Evolutionary conservation across 1,140 invertebrate genomes (phyloP).

Genomic region (Hyposmocoma kahamanoa): DNA sequence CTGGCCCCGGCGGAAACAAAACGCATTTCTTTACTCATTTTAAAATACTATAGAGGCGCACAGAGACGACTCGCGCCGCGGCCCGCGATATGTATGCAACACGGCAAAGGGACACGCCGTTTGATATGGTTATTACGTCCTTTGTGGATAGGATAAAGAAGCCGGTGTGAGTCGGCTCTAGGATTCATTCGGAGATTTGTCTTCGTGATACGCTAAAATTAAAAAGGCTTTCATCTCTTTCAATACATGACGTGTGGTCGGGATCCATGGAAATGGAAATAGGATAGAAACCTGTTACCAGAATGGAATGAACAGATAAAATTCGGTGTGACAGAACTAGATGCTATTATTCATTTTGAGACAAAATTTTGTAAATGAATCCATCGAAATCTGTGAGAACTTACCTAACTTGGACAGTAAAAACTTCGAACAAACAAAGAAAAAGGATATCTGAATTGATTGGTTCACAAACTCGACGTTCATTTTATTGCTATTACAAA

Average conservation of each 20-base stretch:
- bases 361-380: too few relatives aligned
- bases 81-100: slow-evolving; percentile 59
- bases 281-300: slow-evolving; percentile 25
- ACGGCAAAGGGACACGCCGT: slow-evolving; percentile 61
- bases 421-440: too few relatives aligned
- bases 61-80: slow-evolving; percentile 26
- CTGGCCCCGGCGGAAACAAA: slow-evolving; percentile 54
- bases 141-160: slow-evolving; percentile 60
- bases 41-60: slow-evolving; percentile 46
- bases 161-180: slow-evolving; percentile 41
- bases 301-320: slow-evolving; percentile 14
- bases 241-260: slow-evolving; percentile 33
- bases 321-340: slow-evolving; percentile 30
- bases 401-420: too few relatives aligned
- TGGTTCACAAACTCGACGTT: too few relatives aligned
- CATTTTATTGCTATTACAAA: too few relatives aligned
- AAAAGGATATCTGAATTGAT: too few relatives aligned
- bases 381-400: too few relatives aligned
- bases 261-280: slow-evolving; percentile 54
- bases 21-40: slow-evolving; percentile 62
- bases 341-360: slow-evolving; percentile 23
- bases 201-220: slow-evolving; percentile 65
- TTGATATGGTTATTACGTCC: slow-evolving; percentile 72
- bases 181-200: slow-evolving; percentile 57
- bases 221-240: slow-evolving; percentile 36